Evolutionary conservation across 2,888 invertebrate species (phyloP).

Genomic region (Hetaerina titia): DNA sequence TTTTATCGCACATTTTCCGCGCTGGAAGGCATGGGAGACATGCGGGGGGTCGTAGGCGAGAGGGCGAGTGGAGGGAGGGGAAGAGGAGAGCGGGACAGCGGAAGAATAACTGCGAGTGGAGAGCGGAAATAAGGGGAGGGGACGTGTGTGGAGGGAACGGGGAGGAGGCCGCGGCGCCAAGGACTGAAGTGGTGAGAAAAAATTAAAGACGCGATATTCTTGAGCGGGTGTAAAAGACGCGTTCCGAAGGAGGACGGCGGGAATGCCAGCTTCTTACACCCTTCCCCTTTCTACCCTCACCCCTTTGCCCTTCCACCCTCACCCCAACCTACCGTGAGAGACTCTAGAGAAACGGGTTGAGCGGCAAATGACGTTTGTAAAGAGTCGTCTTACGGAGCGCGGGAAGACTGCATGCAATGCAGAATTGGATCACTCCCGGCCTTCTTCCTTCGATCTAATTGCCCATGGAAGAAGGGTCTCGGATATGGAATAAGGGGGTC

Average conservation of each 20-base stretch:
- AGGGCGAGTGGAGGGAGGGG: not conserved
- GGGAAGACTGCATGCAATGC: not conserved
- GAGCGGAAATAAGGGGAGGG: not conserved
- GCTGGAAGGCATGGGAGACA: not conserved
- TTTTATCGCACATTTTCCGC: not conserved
- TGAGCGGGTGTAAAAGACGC: slow-evolving; percentile 30
- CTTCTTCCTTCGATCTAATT: not conserved
- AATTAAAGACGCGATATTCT: not conserved
- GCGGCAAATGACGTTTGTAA: not conserved
- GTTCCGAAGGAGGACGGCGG: not conserved
- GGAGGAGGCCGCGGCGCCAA: not conserved
- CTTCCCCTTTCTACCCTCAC: no score
- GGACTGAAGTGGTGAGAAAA: not conserved
- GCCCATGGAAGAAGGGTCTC: not conserved
- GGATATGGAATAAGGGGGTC: not conserved
- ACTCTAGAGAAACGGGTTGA: not conserved
- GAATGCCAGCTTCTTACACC: not conserved
- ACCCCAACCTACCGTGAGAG: not conserved
- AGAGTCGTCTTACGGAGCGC: not conserved
- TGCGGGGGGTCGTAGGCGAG: not conserved
- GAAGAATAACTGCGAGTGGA: not conserved
- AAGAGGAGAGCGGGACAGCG: not conserved
- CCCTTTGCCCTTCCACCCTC: no score
- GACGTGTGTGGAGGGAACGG: not conserved
- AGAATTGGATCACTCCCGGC: not conserved